Base-by-base conservation (phyloP, 2,797 vertebrate species). In the Poecilia velifera region DNA sequence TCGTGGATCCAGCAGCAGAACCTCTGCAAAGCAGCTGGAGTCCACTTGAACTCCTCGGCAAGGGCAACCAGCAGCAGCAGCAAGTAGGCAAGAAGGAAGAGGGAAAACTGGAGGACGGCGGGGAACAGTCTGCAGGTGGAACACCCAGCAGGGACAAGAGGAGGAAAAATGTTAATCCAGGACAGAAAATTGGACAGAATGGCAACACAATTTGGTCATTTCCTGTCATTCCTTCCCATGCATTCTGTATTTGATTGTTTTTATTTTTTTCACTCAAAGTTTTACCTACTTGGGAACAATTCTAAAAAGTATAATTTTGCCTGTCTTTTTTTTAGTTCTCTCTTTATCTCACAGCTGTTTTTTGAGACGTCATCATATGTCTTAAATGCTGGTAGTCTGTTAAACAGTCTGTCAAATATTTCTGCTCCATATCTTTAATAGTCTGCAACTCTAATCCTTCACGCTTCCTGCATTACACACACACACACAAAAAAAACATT, bases 1-100 rank as follows among this genome's bases (percentile, higher is more conserved):
- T 96, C 95, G 18, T 96, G 95, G 78, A 96, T 94, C 94, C 94
- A 95, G 83, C 95, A 95, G 87, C 95, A 96, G 46, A 95, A 62
- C 2, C 93, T 82, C 86, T 95, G 95, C 81, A 96, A 89, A 0
- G 76, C 28, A 0, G 25, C 1, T 1, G 96, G 95, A n/a, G 84
- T 79, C 73, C 84, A 84, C 80, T 86, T 95, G 79, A 96, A 95
- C 84, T 96, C 95, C 73, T 96, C 95, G 3, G 95, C 95, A 66
- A 96, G 87, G 0, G 90, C 93, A 72, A 96, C 39, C 72, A 95
- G 76, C 82, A 96, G 90, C 87, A 96, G 88, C 78, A 96, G 81
- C 81, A 94, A 25, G 82, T 96, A 95, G 72, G 82, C 85, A 6
- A 95, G 79, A 80, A 96, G 86, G 64, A 95, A 95, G 79, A 94